Conservation (phyloP, 2,113 vertebrate species). For the Elephas maximus region DNA sequence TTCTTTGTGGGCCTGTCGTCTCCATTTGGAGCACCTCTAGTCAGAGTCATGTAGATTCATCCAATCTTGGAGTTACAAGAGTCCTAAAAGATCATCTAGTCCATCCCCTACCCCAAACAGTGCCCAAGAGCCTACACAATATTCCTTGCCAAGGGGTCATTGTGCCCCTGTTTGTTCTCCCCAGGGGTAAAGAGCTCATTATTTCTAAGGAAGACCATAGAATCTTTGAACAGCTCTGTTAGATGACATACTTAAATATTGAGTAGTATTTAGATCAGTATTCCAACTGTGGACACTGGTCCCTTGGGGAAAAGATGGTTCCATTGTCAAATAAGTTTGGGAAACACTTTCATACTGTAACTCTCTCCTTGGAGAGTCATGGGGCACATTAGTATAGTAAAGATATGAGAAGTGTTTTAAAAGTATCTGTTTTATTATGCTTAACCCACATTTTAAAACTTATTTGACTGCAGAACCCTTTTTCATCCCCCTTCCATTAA, state of each 20-base stretch:
- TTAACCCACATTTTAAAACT: neutral
- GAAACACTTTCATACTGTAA: neutral
- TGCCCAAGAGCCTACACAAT: neutral
- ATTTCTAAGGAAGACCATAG: neutral
- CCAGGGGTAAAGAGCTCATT: neutral
- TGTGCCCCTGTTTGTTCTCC: neutral
- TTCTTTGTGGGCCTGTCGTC: neutral
- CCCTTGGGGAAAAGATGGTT: neutral
- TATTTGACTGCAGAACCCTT: slow-evolving; percentile 4
- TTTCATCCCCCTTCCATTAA: neutral
- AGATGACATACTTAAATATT: neutral
- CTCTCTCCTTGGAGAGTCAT: neutral
- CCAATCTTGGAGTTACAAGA: neutral
- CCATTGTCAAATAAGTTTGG: neutral
- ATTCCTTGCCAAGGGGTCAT: neutral
- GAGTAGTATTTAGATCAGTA: neutral
- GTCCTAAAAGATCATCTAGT: neutral
- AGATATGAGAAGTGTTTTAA: neutral
- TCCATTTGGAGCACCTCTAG: neutral
- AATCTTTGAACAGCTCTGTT: neutral
- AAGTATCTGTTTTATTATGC: neutral
- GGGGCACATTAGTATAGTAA: neutral
- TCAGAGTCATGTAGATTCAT: neutral
- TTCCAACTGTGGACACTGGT: neutral
- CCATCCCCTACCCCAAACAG: neutral